Evolutionary conservation across 2,888 invertebrate species (phyloP), one percentile per base, ranked within the genome.

Genomic region (Brenthis ino): DNA sequence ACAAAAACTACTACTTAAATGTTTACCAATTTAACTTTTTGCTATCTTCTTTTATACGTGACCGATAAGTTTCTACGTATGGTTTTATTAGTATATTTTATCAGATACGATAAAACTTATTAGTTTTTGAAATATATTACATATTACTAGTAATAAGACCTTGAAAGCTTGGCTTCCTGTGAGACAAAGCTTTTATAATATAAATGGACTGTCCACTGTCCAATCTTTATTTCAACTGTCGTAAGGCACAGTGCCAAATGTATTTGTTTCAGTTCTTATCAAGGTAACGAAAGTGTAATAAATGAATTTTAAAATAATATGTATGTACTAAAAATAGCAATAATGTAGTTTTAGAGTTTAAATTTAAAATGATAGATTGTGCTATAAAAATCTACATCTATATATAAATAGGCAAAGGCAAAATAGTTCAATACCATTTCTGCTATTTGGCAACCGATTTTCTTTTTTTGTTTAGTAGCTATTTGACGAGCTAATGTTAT

Each of bases 201-300:
- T 63, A 63, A 53, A 53, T 63, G 51, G 14, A 63, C 37, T 63
- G 63, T 63, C 53, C 53, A 53, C 37, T 6, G 63, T 63, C 53
- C 51, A 63, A 51, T 53, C 16, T 63, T 37, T 63, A 51, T 53
- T 63, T 63, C 53, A 14, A 58, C 64, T 43, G 28, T 48, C 61
- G 16, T 51, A 48, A 55, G 68, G 71, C 68, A 66, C 66, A 68
- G 64, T 68, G 71, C 71, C 68, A 71, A 58, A 60, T 33, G 24
- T 58, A 60, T 60, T 67, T 67, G 58, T 67, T 67, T 55, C 61
- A 65, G 47, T 64, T 58, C 56, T 51, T 60, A 60, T 60, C 51
- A 64, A 68, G 65, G 68, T 66, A 68, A 64, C 50, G 64, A 65
- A 68, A 64, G 16, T 57, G 55, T 64, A 51, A 54, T 65, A 57